Conservation (phyloP, 2,888 invertebrate genomes). For the Tuberolachnus salignus region DNA sequence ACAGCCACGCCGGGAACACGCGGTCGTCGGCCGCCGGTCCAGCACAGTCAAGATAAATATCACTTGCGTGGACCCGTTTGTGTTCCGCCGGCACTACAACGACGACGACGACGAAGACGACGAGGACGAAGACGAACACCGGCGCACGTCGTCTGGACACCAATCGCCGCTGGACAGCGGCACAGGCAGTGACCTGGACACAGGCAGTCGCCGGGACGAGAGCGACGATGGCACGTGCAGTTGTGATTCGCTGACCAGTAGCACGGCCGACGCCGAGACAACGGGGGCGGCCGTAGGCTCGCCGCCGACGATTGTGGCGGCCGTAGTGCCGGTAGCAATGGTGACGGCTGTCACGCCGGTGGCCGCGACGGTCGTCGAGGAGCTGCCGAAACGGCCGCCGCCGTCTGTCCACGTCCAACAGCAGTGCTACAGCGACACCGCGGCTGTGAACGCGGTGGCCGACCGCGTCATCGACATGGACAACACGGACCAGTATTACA, state of each 20-base stretch:
- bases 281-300: conserved; percentile 58
- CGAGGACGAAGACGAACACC: conserved; percentile 52
- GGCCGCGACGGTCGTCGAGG: not conserved
- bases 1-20: conserved; percentile 8
- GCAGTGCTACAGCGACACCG: conserved; percentile 70
- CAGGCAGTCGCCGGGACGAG: conserved; percentile 67
- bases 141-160: conserved; percentile 70
- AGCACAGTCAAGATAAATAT: conserved; percentile 68
- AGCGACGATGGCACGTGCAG: conserved; percentile 75
- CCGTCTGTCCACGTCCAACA: conserved; percentile 65
- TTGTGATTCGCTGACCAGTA: conserved; percentile 80
- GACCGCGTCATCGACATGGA: conserved; percentile 65
- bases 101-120: conserved; percentile 52
- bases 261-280: conserved; percentile 64
- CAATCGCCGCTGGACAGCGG: conserved; percentile 84
- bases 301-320: not conserved
- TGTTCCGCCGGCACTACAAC: conserved; percentile 57
- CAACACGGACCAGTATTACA: conserved; percentile 80
- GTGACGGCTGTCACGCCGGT: not conserved
- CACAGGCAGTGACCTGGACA: conserved; percentile 82
- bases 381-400: conserved; percentile 10
- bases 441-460: conserved; percentile 64
- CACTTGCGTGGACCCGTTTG: conserved; percentile 60
- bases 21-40: conserved; percentile 53
- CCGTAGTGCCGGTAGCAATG: conserved; percentile 62